Percentiles rank a stretch among this genome's conserved stretches.
These are phyloP conservation scores for Craseonycteris thonglongyai DNA, from an alignment of 2,113 vertebrate genomes.

Conservation along the genomic window DNA sequence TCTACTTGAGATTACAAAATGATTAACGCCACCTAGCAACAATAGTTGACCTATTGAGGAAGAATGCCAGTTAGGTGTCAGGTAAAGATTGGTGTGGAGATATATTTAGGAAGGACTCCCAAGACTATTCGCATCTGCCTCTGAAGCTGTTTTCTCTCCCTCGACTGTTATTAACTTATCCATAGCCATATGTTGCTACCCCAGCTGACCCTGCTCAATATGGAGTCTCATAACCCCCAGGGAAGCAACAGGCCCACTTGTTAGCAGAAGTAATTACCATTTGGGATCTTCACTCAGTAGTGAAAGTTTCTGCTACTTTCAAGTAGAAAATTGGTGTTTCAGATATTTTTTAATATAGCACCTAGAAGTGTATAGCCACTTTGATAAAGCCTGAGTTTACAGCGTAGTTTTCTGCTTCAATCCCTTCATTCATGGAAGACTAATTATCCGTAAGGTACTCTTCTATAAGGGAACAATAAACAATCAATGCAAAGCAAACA, in stretches of 20 bases:
- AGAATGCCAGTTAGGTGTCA: not conserved
- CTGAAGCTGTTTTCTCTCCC: not conserved
- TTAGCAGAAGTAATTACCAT: not conserved
- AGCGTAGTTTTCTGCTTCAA: not conserved
- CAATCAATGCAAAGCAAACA: not conserved
- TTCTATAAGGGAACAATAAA: not conserved
- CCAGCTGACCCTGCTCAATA: not conserved
- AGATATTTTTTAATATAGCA: not conserved
- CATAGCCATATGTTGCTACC: not conserved
- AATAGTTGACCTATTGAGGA: not conserved
- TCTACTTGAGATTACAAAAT: conserved; percentile 21
- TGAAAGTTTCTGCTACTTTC: not conserved
- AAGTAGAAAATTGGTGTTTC: not conserved
- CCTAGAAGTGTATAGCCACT: not conserved
- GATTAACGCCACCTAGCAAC: not conserved
- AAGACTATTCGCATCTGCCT: not conserved
- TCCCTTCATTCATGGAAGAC: not conserved
- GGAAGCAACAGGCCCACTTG: not conserved
- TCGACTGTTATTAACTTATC: not conserved
- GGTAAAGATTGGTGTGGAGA: not conserved
- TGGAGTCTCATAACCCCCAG: not conserved
- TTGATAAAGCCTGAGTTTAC: not conserved
- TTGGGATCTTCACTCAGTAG: not conserved
- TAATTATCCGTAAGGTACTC: not conserved
- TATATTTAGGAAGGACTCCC: not conserved